Conservation (phyloP, 2,888 invertebrate species). For the Sycophila texana region DNA sequence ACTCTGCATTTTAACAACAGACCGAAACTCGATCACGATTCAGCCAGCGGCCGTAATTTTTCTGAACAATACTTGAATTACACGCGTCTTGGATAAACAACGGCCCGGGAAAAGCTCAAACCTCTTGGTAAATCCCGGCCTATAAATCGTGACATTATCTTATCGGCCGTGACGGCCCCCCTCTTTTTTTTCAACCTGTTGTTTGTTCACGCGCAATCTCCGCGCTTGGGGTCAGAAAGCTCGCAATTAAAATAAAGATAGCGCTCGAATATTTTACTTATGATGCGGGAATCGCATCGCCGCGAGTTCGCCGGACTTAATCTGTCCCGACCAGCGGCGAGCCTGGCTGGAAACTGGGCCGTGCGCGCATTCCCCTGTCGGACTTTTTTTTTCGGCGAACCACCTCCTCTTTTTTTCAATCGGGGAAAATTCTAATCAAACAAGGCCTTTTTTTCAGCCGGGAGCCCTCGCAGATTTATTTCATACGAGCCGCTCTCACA, state of each 20-base stretch:
- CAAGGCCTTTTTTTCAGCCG: conserved; percentile 21
- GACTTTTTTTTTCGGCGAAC: not conserved
- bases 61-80: conserved; percentile 26
- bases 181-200: conserved; percentile 49
- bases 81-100: not conserved
- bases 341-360: conserved; percentile 34
- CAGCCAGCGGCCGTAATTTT: conserved; percentile 24
- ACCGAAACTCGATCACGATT: conserved; percentile 22
- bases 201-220: conserved; percentile 46
- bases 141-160: conserved; percentile 53
- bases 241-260: conserved; percentile 54
- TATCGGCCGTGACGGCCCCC: conserved; percentile 32
- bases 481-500: conserved; percentile 12
- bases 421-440: conserved; percentile 50
- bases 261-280: conserved; percentile 48
- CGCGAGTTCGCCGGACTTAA: conserved; percentile 3
- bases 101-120: not conserved
- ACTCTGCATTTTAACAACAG: not conserved
- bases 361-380: not conserved
- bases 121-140: conserved; percentile 22
- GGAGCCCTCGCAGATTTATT: conserved; percentile 42
- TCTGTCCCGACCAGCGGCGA: conserved; percentile 2
- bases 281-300: conserved; percentile 14
- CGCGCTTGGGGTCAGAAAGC: conserved; percentile 15
- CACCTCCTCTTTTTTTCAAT: conserved; percentile 18